Evolutionary conservation across 2,113 vertebrate genomes (phyloP).

Genomic region (Siphamia tubifer): DNA sequence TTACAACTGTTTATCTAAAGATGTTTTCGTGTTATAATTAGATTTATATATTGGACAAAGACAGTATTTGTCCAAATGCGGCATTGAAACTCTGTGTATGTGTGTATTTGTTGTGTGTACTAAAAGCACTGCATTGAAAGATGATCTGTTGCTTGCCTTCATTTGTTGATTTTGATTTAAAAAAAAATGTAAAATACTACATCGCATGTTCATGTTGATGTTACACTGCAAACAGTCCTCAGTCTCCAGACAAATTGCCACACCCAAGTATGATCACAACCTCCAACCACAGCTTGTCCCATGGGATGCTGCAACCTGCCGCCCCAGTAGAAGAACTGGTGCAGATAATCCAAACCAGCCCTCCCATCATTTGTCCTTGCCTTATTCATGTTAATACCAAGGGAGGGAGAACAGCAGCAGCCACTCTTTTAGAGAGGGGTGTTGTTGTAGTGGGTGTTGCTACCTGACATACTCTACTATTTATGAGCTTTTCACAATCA

Average conservation of each 20-base stretch:
- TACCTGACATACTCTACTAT: conserved; percentile 55
- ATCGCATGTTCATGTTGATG: conserved; percentile 1
- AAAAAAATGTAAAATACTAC: conserved; percentile 8
- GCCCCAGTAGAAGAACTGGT: conserved; percentile 34
- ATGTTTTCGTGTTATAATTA: no score
- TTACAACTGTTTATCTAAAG: no score
- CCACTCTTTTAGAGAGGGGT: conserved; percentile 25
- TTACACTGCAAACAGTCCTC: background rate
- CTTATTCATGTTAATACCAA: conserved; percentile 42
- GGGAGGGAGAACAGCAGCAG: conserved; percentile 17
- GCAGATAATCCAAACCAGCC: conserved; percentile 38
- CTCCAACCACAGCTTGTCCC: conserved; percentile 45
- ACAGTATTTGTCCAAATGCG: no score
- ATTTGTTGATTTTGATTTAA: background rate
- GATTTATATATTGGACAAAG: no score
- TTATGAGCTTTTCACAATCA: conserved; percentile 63
- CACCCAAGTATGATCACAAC: conserved; percentile 5
- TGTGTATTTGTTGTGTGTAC: no score
- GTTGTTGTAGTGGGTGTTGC: conserved; percentile 49
- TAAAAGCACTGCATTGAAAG: background rate
- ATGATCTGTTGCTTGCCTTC: conserved; percentile 1
- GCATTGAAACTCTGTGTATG: background rate
- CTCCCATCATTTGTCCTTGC: conserved; percentile 1
- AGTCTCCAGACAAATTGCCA: conserved; percentile 36
- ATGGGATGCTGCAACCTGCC: conserved; percentile 26